These are phyloP conservation scores for Nasua narica DNA, from an alignment of 2,797 vertebrate genomes.

Conservation along the genomic window DNA sequence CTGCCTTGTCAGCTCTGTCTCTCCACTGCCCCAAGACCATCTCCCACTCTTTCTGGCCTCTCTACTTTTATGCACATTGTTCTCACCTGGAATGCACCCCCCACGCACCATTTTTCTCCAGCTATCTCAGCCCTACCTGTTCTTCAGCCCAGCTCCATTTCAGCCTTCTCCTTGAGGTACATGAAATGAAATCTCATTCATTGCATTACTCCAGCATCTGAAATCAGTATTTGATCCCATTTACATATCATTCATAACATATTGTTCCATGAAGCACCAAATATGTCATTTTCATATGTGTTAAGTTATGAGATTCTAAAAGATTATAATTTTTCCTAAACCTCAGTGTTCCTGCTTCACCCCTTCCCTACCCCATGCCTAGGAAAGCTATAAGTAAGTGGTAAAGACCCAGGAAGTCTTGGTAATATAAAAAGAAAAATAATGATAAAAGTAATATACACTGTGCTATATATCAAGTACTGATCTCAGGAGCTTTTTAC, in stretches of 20 bases:
- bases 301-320: not conserved
- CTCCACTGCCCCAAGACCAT: not conserved
- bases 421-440: not conserved
- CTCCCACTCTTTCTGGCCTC: not conserved
- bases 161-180: not conserved
- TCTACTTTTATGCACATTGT: not conserved
- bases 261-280: not conserved
- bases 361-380: not conserved
- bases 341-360: not conserved
- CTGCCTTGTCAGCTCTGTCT: not conserved
- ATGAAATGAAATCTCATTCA: not conserved
- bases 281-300: not conserved
- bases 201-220: not conserved
- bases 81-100: not conserved
- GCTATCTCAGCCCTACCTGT: not conserved
- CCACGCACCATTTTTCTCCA: not conserved
- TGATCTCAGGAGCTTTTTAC: not conserved
- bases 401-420: not conserved
- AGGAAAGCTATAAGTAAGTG: not conserved
- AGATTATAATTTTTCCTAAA: not conserved
- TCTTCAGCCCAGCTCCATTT: not conserved
- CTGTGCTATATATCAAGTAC: not conserved
- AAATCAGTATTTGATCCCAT: not conserved
- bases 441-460: not conserved
- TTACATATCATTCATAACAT: not conserved